These are phyloP conservation scores for Caenorhabditis becei DNA, from an alignment of 2,888 invertebrate species.

Conservation along the genomic window DNA sequence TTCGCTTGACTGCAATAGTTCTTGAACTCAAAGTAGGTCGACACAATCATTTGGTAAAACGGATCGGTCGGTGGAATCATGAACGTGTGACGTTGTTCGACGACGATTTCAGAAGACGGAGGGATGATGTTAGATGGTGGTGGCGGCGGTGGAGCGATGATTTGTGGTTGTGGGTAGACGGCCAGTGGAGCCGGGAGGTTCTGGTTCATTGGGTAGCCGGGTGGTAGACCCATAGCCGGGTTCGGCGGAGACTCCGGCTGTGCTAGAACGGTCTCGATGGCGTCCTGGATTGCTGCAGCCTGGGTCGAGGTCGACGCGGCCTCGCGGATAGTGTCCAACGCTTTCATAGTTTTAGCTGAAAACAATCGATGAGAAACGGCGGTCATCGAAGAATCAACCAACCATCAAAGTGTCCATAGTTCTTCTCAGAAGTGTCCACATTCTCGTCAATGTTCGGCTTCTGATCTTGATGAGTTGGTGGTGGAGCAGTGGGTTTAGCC, in stretches of 20 bases:
- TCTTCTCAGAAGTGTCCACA: background rate
- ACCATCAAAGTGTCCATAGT: conserved; percentile 5
- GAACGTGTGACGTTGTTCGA: conserved; percentile 54
- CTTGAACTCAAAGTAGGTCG: conserved; percentile 45
- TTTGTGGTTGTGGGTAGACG: conserved; percentile 21
- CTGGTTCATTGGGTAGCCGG: too few relatives aligned
- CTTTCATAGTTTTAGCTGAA: conserved; percentile 25
- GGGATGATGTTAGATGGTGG: conserved; percentile 31
- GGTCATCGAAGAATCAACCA: background rate
- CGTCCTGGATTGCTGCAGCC: conserved; percentile 31
- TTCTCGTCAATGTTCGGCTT: conserved; percentile 1
- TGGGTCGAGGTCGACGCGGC: conserved; percentile 2
- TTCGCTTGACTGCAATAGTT: conserved; percentile 15
- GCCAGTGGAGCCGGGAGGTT: conserved; percentile 10
- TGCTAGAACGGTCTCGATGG: background rate
- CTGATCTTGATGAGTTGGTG: conserved; percentile 2
- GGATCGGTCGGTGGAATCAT: conserved; percentile 65
- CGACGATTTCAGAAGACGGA: conserved; percentile 12
- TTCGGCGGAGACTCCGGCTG: background rate
- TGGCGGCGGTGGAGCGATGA: background rate
- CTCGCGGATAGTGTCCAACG: conserved; percentile 9
- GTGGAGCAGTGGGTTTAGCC: conserved; percentile 41
- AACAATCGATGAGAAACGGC: background rate
- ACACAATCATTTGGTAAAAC: conserved; percentile 51
- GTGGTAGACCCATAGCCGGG: too few relatives aligned